Percentiles rank a stretch among this genome's conserved stretches.
Evolutionary conservation across 2,113 vertebrate species (phyloP).

Genomic region (Neogobius melanostomus): DNA sequence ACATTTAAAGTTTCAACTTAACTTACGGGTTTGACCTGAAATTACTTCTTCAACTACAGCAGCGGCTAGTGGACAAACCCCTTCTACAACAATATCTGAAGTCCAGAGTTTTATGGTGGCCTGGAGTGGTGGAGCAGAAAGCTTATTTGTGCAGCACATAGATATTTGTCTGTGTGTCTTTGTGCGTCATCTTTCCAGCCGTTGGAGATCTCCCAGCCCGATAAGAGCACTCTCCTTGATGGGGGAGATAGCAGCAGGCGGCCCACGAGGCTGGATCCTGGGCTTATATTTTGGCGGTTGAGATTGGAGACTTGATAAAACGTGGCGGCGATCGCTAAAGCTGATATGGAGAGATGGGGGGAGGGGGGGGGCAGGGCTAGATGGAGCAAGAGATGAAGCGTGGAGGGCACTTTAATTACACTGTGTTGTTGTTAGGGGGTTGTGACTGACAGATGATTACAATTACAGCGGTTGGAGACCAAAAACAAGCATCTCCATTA

Average conservation of each 20-base stretch:
- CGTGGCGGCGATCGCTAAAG: slow-evolving; percentile 55
- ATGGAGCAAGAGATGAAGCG: slow-evolving; percentile 60
- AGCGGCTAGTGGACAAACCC: neutral
- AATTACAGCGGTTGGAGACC: neutral
- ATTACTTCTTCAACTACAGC: slow-evolving; percentile 10
- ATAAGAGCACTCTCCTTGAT: slow-evolving; percentile 75
- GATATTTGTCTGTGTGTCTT: slow-evolving; percentile 79
- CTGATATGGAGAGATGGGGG: slow-evolving; percentile 53
- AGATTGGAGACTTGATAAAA: slow-evolving; percentile 76
- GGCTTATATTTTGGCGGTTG: slow-evolving; percentile 80
- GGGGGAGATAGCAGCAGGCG: slow-evolving; percentile 60
- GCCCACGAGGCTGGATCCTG: slow-evolving; percentile 70
- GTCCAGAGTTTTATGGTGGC: slow-evolving; percentile 50
- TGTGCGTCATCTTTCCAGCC: slow-evolving; percentile 79
- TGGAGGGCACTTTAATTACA: slow-evolving; percentile 77
- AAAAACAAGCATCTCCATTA: neutral
- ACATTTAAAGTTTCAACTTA: too few species aligned
- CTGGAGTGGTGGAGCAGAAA: slow-evolving; percentile 44
- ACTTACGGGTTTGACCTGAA: slow-evolving; percentile 4
- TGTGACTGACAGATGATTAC: slow-evolving; percentile 23
- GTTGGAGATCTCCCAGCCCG: slow-evolving; percentile 73
- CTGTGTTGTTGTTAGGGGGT: slow-evolving; percentile 55
- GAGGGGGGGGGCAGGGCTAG: slow-evolving; percentile 45
- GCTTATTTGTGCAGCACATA: slow-evolving; percentile 68
- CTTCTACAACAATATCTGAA: slow-evolving; percentile 33